phyloP scores from a whole-genome alignment of 2,113 vertebrate genomes.

The Parotia lawesii region DNA sequence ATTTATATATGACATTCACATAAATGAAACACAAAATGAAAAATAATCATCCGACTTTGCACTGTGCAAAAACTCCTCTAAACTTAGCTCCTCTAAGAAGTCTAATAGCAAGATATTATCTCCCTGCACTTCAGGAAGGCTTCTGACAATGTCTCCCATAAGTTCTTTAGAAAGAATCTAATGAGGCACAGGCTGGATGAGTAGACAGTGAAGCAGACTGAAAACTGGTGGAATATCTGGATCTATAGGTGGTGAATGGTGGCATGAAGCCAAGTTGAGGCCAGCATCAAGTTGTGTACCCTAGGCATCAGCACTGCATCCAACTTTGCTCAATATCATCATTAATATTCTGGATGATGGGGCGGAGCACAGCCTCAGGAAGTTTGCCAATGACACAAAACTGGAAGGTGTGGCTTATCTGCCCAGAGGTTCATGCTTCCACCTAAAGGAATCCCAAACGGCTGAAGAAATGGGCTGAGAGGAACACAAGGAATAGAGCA shows the following conservation, averaged over 20 bases:
- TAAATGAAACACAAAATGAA: background rate
- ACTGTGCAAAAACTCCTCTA: background rate
- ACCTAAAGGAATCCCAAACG: background rate
- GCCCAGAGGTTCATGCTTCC: background rate
- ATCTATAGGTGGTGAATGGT: background rate
- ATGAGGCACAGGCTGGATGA: background rate
- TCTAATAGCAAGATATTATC: background rate
- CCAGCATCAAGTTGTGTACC: background rate
- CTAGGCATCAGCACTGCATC: background rate
- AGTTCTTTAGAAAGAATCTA: background rate
- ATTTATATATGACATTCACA: background rate
- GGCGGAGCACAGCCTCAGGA: background rate
- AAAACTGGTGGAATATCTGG: background rate
- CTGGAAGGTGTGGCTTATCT: background rate
- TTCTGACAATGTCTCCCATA: background rate
- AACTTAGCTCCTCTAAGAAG: background rate
- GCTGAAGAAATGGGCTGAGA: background rate
- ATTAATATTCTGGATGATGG: background rate
- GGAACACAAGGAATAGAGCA: background rate
- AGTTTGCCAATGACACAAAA: background rate
- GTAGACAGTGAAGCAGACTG: background rate
- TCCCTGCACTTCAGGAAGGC: background rate
- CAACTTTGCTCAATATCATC: background rate
- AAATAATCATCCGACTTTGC: background rate
- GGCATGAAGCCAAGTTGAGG: background rate